phyloP scores from a whole-genome alignment of 2,797 vertebrate species.

The Lophius americanus region DNA sequence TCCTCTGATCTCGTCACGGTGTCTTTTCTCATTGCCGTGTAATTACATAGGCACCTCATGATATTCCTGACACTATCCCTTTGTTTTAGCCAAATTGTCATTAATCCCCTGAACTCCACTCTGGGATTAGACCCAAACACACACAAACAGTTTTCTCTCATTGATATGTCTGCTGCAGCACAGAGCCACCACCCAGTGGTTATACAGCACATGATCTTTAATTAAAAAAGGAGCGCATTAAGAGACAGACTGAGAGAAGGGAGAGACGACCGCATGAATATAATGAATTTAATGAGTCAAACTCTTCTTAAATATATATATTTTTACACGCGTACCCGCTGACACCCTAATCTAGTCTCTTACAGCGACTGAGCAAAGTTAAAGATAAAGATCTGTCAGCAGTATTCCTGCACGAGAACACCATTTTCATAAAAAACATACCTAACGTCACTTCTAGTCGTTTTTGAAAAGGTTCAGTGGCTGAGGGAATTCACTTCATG shows the following conservation, averaged over 20 bases:
- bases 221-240: conserved; percentile 56
- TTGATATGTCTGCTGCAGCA: conserved; percentile 46
- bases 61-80: conserved; percentile 67
- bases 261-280: conserved; percentile 33
- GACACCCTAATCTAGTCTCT: background rate
- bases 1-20: conserved; percentile 62
- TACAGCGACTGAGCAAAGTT: conserved; percentile 1
- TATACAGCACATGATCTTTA: conserved; percentile 46
- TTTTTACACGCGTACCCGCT: background rate
- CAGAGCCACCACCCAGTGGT: conserved; percentile 30
- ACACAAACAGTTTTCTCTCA: conserved; percentile 15
- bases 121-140: background rate
- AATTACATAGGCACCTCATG: conserved; percentile 72
- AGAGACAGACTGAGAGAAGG: conserved; percentile 13
- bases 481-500: too few species aligned
- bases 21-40: conserved; percentile 72
- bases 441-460: background rate
- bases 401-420: conserved; percentile 25
- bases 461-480: conserved; percentile 31
- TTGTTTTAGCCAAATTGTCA: conserved; percentile 77
- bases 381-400: conserved; percentile 40
- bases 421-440: conserved; percentile 24
- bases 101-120: conserved; percentile 64
- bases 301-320: background rate
- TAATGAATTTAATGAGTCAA: conserved; percentile 8